These are phyloP conservation scores for Myiothlypis coronata DNA, from an alignment of 2,797 vertebrate species.

Conservation along the genomic window DNA sequence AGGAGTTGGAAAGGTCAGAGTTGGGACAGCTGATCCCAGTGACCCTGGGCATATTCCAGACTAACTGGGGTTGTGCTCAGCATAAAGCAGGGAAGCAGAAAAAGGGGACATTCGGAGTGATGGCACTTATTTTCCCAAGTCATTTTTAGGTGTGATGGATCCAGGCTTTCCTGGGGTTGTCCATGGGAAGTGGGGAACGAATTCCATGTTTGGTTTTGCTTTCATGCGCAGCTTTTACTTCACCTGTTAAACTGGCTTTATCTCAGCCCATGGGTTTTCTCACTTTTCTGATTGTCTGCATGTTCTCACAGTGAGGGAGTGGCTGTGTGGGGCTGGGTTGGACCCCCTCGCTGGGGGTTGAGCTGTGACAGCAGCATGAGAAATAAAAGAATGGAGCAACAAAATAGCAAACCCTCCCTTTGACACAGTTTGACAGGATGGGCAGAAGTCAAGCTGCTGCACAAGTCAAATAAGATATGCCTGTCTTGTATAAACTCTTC, in stretches of 20 bases:
- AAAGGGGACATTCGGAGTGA: rapidly evolving
- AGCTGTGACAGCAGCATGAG: not conserved
- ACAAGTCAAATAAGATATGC: constrained; percentile 13
- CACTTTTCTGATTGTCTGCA: not conserved
- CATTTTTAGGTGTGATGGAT: too few relatives aligned
- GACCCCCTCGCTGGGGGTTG: not conserved
- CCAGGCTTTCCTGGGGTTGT: not conserved
- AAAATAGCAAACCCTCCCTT: not conserved
- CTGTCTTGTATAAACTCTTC: constrained; percentile 3
- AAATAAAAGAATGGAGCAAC: not conserved
- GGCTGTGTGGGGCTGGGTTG: not conserved
- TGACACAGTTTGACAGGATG: not conserved
- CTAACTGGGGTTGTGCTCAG: not conserved
- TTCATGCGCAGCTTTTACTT: not conserved
- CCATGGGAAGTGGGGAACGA: rapidly evolving
- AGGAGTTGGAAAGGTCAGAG: not conserved
- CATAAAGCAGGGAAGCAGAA: not conserved
- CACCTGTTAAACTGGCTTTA: not conserved
- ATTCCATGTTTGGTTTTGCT: not conserved
- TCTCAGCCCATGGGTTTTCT: not conserved
- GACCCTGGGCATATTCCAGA: not conserved
- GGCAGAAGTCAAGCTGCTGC: constrained; percentile 41
- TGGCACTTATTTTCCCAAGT: not conserved
- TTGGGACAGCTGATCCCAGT: not conserved
- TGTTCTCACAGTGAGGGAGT: rapidly evolving